A percentile compares a stretch with the other conserved stretches of the same genome.
Evolutionary conservation across 2,888 invertebrate species (phyloP).

Genomic region (Agrypnus murinus): DNA sequence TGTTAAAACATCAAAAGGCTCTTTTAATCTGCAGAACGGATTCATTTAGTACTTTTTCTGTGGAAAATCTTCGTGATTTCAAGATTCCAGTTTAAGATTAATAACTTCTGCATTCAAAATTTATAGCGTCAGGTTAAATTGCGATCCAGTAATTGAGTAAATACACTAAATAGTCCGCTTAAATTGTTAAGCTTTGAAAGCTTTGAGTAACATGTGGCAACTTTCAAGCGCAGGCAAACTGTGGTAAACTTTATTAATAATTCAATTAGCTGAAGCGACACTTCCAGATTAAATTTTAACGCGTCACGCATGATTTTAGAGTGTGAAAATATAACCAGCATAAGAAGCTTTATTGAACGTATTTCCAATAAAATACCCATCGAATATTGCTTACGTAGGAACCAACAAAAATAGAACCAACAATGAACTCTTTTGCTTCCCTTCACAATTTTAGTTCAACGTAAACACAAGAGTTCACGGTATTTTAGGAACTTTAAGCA

Average conservation of each 20-base stretch:
- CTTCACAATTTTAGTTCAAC: constrained; percentile 24
- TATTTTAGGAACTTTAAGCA: not conserved
- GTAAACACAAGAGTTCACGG: constrained; percentile 8
- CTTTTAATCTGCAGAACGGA: too few relatives aligned
- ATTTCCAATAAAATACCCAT: constrained; percentile 26
- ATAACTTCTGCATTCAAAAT: too few relatives aligned
- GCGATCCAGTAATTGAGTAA: constrained; percentile 12
- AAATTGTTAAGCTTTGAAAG: constrained; percentile 21
- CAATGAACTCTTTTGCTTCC: constrained; percentile 14
- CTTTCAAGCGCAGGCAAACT: constrained; percentile 22
- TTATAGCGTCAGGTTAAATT: constrained; percentile 4
- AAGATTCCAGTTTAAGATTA: too few relatives aligned
- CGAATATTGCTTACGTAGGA: constrained; percentile 10
- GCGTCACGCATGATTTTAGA: constrained; percentile 28
- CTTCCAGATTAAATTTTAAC: constrained; percentile 31
- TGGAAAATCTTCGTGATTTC: too few relatives aligned
- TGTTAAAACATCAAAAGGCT: too few relatives aligned
- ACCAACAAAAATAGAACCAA: constrained; percentile 18
- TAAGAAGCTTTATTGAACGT: constrained; percentile 28
- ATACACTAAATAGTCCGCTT: constrained; percentile 16
- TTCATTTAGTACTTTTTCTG: too few relatives aligned
- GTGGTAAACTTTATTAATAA: constrained; percentile 35
- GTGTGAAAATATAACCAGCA: constrained; percentile 24
- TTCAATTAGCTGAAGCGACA: constrained; percentile 35
- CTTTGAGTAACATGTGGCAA: constrained; percentile 25